Conservation (phyloP, 2,888 invertebrate species). For the Leucoptera coffeella region DNA sequence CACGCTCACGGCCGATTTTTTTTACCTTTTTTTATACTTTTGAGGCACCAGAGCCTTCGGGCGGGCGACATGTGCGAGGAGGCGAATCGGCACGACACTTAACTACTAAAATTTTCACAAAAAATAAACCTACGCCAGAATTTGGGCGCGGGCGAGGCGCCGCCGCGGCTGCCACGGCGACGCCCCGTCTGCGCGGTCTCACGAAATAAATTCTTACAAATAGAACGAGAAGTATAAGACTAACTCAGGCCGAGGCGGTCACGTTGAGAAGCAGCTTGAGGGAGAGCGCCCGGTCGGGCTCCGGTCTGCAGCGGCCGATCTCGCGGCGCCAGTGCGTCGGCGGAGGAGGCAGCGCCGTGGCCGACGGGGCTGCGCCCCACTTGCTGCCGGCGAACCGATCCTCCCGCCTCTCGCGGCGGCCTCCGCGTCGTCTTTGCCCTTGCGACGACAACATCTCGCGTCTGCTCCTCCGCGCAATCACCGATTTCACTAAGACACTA, state of each 20-base stretch:
- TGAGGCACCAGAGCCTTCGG: too few relatives aligned
- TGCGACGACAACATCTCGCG: slow-evolving; percentile 15
- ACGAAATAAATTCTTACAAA: slow-evolving; percentile 35
- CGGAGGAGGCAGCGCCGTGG: slow-evolving; percentile 72
- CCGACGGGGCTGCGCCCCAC: slow-evolving; percentile 77
- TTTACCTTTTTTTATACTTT: too few relatives aligned
- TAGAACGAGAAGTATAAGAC: slow-evolving; percentile 22
- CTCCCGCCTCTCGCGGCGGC: slow-evolving; percentile 11
- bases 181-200: slow-evolving; percentile 19
- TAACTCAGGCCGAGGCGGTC: slow-evolving; percentile 22
- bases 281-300: slow-evolving; percentile 52
- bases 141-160: slow-evolving; percentile 26
- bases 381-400: slow-evolving; percentile 66
- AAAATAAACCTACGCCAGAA: slow-evolving; percentile 52
- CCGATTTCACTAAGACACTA: too few relatives aligned
- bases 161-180: slow-evolving; percentile 31
- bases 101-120: slow-evolving; percentile 50
- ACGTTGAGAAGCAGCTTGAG: slow-evolving; percentile 62
- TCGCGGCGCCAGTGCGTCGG: slow-evolving; percentile 68
- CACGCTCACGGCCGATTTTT: too few relatives aligned
- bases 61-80: too few relatives aligned
- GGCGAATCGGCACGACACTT: too few relatives aligned
- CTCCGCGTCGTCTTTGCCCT: slow-evolving; percentile 12
- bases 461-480: too few relatives aligned
- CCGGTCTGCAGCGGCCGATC: slow-evolving; percentile 37